phyloP scores from a whole-genome alignment of 2,797 vertebrate species.

The Podarcis siculus region DNA sequence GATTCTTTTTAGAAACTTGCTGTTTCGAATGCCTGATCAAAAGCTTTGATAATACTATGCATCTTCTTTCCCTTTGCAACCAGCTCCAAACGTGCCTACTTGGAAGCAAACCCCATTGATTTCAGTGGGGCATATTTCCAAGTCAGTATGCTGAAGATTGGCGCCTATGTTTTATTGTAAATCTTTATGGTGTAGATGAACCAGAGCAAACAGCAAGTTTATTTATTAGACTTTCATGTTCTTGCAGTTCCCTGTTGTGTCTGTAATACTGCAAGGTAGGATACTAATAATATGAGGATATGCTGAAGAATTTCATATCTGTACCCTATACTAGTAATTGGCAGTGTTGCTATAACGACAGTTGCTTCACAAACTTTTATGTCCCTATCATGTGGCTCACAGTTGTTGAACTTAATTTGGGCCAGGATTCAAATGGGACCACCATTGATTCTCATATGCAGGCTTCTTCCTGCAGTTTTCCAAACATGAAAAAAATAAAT shows the following conservation, averaged over 20 bases:
- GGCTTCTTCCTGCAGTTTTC: neutral
- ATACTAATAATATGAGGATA: neutral
- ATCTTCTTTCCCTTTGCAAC: neutral
- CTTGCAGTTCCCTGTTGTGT: neutral
- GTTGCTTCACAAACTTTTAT: neutral
- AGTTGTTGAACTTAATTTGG: neutral
- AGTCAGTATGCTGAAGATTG: neutral
- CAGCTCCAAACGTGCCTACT: neutral
- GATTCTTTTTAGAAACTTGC: neutral
- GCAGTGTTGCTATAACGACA: neutral
- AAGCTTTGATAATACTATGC: neutral
- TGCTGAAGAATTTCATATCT: neutral
- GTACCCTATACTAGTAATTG: neutral
- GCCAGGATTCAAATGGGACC: neutral
- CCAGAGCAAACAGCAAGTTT: neutral
- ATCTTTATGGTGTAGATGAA: neutral
- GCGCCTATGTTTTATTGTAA: neutral
- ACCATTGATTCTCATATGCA: neutral
- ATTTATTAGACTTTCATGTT: neutral
- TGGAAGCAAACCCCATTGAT: neutral
- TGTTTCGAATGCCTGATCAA: neutral
- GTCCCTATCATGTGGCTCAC: neutral
- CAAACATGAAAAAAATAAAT: neutral
- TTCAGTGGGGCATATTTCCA: neutral
- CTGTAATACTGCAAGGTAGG: neutral